Conservation (phyloP, 1,140 invertebrate genomes). For the Popillia japonica region DNA sequence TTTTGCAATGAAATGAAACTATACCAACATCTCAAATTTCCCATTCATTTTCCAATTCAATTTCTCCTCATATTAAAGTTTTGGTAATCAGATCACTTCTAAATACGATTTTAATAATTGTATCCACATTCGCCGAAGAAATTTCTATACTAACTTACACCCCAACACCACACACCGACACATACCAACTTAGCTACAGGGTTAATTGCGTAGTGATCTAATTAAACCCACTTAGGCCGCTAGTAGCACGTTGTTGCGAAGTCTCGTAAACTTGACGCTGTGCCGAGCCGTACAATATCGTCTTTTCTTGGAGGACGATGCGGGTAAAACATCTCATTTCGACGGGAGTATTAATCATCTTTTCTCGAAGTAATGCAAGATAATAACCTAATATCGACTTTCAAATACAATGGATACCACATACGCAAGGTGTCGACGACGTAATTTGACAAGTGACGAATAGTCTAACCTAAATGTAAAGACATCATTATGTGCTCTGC, state of each 20-base stretch:
- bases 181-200: neutral
- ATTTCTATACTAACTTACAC: too few species aligned
- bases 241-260: neutral
- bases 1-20: too few species aligned
- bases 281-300: neutral
- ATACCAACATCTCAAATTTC: too few species aligned
- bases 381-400: conserved; percentile 1
- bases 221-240: neutral
- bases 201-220: neutral
- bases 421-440: neutral
- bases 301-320: neutral
- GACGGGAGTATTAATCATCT: neutral
- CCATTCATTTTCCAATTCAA: too few species aligned
- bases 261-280: neutral
- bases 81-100: too few species aligned
- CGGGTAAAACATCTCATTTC: neutral
- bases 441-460: neutral
- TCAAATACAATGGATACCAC: neutral
- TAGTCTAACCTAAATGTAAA: neutral
- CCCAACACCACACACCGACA: neutral
- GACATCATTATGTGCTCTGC: too few species aligned
- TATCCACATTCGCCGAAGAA: too few species aligned
- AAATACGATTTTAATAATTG: too few species aligned
- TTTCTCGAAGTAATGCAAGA: neutral
- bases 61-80: too few species aligned